A percentile compares a stretch with the other conserved stretches of the same genome.
phyloP scores from a whole-genome alignment of 2,113 vertebrate species.

The Lipophrys pholis region DNA sequence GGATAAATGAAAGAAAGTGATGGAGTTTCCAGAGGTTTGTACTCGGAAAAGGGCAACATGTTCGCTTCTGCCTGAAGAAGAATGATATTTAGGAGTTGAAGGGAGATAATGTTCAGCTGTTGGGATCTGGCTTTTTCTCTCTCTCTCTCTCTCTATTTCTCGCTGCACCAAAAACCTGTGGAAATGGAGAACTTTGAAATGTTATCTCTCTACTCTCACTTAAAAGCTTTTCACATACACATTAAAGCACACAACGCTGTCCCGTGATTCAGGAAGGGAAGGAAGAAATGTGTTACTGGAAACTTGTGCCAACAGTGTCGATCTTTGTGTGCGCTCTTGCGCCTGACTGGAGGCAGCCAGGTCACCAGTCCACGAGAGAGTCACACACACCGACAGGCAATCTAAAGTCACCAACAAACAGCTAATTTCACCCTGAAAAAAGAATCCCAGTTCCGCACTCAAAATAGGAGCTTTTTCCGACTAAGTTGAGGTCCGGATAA shows the following conservation, averaged over 20 bases:
- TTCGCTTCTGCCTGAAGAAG: constrained; percentile 45
- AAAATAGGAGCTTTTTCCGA: no score
- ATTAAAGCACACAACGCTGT: not conserved
- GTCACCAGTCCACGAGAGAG: no score
- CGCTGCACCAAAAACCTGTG: constrained; percentile 21
- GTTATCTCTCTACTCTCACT: constrained; percentile 39
- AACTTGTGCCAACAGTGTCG: no score
- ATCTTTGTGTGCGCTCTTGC: no score
- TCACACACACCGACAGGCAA: no score
- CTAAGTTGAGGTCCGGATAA: no score
- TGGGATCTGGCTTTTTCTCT: constrained; percentile 41
- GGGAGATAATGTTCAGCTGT: constrained; percentile 55
- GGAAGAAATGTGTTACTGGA: no score
- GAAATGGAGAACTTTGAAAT: constrained; percentile 56
- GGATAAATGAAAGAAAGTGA: constrained; percentile 21
- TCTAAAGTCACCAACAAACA: no score
- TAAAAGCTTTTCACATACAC: constrained; percentile 18
- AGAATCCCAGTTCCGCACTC: no score
- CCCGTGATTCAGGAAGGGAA: no score
- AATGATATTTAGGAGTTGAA: constrained; percentile 58
- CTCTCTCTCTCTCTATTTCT: constrained; percentile 31
- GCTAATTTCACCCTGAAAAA: no score
- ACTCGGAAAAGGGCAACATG: constrained; percentile 42
- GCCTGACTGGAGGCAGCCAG: no score
- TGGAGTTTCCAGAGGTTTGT: constrained; percentile 24